Base-by-base conservation (phyloP, 2,888 invertebrate genomes). In the Ditylenchus weischeri region DNA sequence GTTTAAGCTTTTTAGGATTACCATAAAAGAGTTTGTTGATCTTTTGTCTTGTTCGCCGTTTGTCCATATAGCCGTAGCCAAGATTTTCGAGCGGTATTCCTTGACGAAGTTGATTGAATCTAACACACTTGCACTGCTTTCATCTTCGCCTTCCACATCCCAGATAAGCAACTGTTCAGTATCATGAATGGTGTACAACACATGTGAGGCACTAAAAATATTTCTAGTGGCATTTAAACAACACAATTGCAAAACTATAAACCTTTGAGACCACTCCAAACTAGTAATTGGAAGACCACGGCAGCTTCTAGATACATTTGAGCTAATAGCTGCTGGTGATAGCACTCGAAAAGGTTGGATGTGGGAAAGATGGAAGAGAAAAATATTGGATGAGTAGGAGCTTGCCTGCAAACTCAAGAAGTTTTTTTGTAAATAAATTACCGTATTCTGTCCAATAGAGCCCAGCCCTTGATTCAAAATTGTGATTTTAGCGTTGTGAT, bases 131-230 rank as follows among this genome's bases (percentile, higher is more conserved):
- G 51, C 57, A 51, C 48, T 21, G 35, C 51, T 62, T 49, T 51
- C 19, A 21, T 36, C 13, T 59, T 67, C 21, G 48, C 29, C 58
- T 36, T 67, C 57, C 19, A 64, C 29, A 1, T 60, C 63, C 68
- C 68, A 68, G 21, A 60, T 57, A 21, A 59, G 38, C 23, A 68
- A n/a, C 11, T 38, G 47, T 23, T 68, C 61, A 23, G 64, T 60
- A 43, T 36, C 59, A 47, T 68, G 64, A n/a, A 68, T 51, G 19
- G 64, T 60, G 47, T 64, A 64, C 51, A 68, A 68, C 1, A 59
- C 58, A 1, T 35, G 21, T 19, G 64, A 51, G 3, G 60, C 18
- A 38, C 68, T 60, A 8, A 48, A 35, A 62, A 35, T 19, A 43
- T 10, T 43, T 10, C 15, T 6, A 43, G 3, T 2, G 2, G 1